Evolutionary conservation across 2,797 vertebrate species (phyloP).

Genomic region (Sebastes oblongus): DNA sequence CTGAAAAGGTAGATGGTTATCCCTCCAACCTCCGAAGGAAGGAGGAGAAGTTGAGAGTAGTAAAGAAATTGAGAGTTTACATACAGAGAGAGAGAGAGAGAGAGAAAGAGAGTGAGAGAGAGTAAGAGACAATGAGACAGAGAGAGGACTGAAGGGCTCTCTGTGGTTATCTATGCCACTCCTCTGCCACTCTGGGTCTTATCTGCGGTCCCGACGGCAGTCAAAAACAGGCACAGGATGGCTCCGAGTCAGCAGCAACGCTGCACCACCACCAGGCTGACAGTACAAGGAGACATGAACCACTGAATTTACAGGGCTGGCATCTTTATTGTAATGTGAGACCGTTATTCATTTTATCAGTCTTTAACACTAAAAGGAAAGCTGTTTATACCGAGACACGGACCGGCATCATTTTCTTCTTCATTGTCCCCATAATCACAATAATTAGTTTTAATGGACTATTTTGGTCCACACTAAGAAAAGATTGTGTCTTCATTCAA

Average conservation of each 20-base stretch:
- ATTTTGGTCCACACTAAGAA: neutral
- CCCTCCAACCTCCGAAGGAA: slow-evolving; percentile 23
- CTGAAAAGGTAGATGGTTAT: slow-evolving; percentile 75
- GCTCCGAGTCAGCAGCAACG: slow-evolving; percentile 11
- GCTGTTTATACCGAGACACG: neutral
- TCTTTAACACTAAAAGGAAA: neutral
- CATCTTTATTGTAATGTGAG: neutral
- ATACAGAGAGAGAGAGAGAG: neutral
- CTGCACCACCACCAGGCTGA: neutral
- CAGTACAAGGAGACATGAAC: neutral
- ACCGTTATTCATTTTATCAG: neutral
- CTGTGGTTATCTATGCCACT: slow-evolving; percentile 35
- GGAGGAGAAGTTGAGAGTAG: slow-evolving; percentile 7
- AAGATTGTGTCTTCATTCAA: neutral
- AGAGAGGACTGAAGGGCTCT: slow-evolving; percentile 6
- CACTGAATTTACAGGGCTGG: neutral
- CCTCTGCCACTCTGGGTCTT: slow-evolving; percentile 3
- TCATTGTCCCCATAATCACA: neutral
- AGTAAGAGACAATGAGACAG: neutral
- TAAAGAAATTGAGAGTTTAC: slow-evolving; percentile 25
- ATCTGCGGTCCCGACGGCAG: slow-evolving; percentile 22
- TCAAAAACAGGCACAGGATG: slow-evolving; percentile 9
- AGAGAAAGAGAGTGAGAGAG: neutral
- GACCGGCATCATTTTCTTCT: neutral
- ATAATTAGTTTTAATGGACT: neutral